Evolutionary conservation across 1,140 invertebrate genomes (phyloP).

Genomic region (Tetramorium simillimum): DNA sequence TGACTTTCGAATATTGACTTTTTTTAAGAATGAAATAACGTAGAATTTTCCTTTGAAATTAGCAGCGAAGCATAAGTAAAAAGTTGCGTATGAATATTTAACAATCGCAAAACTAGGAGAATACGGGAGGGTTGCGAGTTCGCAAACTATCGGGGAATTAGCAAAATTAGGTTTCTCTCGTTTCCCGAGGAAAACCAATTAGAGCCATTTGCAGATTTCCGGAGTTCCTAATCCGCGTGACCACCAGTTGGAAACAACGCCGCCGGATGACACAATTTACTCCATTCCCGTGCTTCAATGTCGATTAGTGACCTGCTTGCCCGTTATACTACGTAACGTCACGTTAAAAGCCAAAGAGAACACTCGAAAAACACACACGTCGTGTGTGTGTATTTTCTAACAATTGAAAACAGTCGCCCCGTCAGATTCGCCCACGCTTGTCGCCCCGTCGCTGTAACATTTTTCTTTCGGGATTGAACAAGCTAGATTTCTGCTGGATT

Average conservation of each 20-base stretch:
- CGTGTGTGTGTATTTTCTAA: slow-evolving; percentile 50
- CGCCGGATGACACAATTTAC: slow-evolving; percentile 69
- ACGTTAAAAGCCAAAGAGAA: slow-evolving; percentile 30
- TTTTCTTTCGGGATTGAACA: slow-evolving; percentile 18
- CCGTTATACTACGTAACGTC: slow-evolving; percentile 20
- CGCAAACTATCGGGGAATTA: slow-evolving; percentile 71
- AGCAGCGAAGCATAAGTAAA: neutral
- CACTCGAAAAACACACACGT: neutral
- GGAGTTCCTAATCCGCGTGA: slow-evolving; percentile 71
- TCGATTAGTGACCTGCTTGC: slow-evolving; percentile 61
- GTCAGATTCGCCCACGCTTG: neutral
- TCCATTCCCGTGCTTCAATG: slow-evolving; percentile 44
- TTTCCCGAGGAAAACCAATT: slow-evolving; percentile 75
- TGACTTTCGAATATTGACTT: too few relatives aligned
- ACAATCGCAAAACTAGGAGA: neutral
- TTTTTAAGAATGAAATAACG: neutral
- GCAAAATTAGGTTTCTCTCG: slow-evolving; percentile 76
- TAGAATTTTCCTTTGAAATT: neutral
- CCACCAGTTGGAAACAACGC: slow-evolving; percentile 69
- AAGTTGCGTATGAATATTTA: slow-evolving; percentile 21
- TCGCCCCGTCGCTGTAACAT: neutral
- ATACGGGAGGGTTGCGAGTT: neutral
- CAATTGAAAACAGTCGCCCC: slow-evolving; percentile 5
- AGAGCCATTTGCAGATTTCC: slow-evolving; percentile 77
- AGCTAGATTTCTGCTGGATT: slow-evolving; percentile 28